phyloP scores from a whole-genome alignment of 2,113 vertebrate genomes.

The Mirza zaza region DNA sequence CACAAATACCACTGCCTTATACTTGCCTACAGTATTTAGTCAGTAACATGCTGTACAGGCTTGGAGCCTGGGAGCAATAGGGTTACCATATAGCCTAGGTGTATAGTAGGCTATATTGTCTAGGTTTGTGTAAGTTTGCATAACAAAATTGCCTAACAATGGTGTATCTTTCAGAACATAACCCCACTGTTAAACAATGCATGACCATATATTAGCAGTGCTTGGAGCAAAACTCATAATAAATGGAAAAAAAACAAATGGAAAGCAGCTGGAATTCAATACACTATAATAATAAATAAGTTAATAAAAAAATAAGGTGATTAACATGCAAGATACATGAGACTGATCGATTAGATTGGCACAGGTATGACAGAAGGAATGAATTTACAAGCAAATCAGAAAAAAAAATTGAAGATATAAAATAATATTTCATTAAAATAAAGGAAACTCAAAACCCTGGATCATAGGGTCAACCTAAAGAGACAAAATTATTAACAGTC shows the following conservation, averaged over 20 bases:
- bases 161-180: neutral
- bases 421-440: neutral
- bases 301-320: slow-evolving; percentile 1
- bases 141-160: neutral
- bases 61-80: neutral
- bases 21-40: neutral
- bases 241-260: neutral
- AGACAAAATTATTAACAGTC: neutral
- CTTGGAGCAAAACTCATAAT: neutral
- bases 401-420: neutral
- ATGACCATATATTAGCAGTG: neutral
- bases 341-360: neutral
- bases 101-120: neutral
- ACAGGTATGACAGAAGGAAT: neutral
- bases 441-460: neutral
- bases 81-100: neutral
- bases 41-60: neutral
- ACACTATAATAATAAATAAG: neutral
- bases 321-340: neutral
- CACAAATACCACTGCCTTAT: neutral
- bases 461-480: neutral
- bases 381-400: neutral
- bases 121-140: neutral
- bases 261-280: neutral
- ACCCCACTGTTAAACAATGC: neutral